Conservation (phyloP, 2,113 vertebrate species). For the Carollia perspicillata region DNA sequence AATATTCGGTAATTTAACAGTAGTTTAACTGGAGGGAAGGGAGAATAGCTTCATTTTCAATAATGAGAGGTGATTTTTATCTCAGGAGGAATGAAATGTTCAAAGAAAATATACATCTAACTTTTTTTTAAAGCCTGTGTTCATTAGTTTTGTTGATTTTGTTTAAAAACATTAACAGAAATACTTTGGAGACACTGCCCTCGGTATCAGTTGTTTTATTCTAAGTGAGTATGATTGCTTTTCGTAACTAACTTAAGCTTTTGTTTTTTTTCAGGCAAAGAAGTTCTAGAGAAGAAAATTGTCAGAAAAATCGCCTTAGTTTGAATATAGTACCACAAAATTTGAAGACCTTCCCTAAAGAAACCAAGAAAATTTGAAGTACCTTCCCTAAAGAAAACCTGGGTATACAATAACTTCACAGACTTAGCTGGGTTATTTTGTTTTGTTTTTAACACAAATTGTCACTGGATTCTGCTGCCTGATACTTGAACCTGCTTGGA, state of each 20-base stretch:
- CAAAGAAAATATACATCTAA: not conserved
- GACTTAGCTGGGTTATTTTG: not conserved
- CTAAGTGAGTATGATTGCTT: not conserved
- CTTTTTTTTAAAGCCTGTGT: not conserved
- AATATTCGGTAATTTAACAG: not conserved
- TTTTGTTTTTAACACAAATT: conserved; percentile 10
- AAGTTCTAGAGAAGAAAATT: conserved; percentile 59
- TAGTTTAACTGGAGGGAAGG: not conserved
- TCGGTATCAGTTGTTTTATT: not conserved
- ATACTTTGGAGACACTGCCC: not conserved
- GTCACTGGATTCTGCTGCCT: not conserved
- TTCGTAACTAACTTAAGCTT: conserved; percentile 43
- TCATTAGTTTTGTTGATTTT: not conserved
- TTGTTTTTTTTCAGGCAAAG: conserved; percentile 73
- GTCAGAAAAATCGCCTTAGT: conserved; percentile 57
- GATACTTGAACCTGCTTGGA: conserved; percentile 18
- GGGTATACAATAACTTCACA: not conserved
- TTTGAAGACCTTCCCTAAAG: conserved; percentile 18
- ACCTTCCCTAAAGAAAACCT: conserved; percentile 52
- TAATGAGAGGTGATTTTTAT: not conserved
- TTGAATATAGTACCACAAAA: conserved; percentile 62
- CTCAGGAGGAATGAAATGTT: not conserved
- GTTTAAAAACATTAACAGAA: conserved; percentile 2
- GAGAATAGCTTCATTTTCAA: conserved; percentile 34
- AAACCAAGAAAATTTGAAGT: conserved; percentile 17